Percentiles rank a stretch among this genome's conserved stretches.
Evolutionary conservation across 2,113 vertebrate species (phyloP).

Genomic region (Petromus typicus): DNA sequence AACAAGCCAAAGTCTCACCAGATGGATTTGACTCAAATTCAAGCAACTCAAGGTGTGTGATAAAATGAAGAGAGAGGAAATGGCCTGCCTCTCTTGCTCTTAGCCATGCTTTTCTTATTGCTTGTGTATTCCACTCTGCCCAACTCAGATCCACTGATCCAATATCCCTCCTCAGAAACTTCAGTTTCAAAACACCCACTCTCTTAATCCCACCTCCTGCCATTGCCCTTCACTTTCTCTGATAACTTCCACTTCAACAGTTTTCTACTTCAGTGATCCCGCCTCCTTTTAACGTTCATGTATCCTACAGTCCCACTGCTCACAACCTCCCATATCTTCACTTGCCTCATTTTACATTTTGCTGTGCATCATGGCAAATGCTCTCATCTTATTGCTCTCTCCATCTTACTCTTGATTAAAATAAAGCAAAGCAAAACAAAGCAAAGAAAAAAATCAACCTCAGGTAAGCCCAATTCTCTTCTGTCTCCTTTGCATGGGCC

Average conservation of each 20-base stretch:
- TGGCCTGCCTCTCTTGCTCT: neutral
- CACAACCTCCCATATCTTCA: neutral
- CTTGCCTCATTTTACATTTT: neutral
- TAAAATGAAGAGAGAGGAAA: neutral
- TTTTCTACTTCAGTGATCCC: neutral
- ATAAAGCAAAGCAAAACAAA: conserved; percentile 19
- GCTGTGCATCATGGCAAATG: neutral
- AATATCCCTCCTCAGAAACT: neutral
- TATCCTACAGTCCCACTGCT: neutral
- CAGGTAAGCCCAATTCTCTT: neutral
- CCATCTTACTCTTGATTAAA: neutral
- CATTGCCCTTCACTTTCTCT: neutral
- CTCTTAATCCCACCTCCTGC: neutral
- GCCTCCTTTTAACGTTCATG: neutral
- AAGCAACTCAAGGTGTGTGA: neutral
- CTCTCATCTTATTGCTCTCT: neutral
- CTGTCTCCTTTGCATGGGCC: neutral
- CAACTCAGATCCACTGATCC: neutral
- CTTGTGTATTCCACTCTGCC: neutral
- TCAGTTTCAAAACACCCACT: neutral
- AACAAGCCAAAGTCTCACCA: neutral
- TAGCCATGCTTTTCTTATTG: neutral
- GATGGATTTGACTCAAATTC: neutral
- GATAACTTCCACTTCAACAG: neutral
- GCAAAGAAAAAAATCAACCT: neutral